Evolutionary conservation across 2,113 vertebrate species (phyloP).

Genomic region (Serinus canaria): DNA sequence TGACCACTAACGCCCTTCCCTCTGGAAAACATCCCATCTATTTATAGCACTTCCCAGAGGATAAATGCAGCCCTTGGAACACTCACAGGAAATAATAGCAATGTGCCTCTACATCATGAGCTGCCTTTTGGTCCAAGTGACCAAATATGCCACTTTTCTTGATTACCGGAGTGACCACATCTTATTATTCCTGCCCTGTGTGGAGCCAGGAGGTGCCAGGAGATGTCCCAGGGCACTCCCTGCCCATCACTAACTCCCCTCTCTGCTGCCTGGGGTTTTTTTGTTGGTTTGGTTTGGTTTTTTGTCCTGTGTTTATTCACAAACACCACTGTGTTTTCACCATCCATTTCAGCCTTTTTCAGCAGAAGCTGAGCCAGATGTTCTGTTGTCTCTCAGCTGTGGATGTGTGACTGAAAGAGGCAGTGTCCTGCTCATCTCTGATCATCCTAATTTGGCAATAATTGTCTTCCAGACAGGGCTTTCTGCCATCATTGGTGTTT

Average conservation of each 20-base stretch:
- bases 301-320: not conserved
- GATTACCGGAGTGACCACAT: not conserved
- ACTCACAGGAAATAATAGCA: not conserved
- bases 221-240: not conserved
- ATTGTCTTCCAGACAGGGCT: not conserved
- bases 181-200: not conserved
- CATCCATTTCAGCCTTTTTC: not conserved
- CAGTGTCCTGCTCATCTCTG: not conserved
- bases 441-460: not conserved
- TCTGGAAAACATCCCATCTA: not conserved
- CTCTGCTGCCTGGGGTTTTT: fast-evolving
- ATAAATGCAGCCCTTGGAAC: constrained; percentile 13
- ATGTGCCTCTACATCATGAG: not conserved
- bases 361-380: not conserved
- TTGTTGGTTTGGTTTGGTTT: not conserved
- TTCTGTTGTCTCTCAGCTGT: not conserved
- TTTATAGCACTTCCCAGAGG: constrained; percentile 3
- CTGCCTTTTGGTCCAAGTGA: not conserved
- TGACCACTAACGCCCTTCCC: not conserved
- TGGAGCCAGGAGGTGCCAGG: not conserved
- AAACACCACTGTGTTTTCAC: not conserved
- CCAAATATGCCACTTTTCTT: not conserved
- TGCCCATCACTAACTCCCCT: fast-evolving
- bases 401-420: not conserved
- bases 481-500: not conserved